Evolutionary conservation across 1,140 invertebrate genomes (phyloP), one percentile per base, ranked within the genome.

Genomic region (Chironomus tepperi): DNA sequence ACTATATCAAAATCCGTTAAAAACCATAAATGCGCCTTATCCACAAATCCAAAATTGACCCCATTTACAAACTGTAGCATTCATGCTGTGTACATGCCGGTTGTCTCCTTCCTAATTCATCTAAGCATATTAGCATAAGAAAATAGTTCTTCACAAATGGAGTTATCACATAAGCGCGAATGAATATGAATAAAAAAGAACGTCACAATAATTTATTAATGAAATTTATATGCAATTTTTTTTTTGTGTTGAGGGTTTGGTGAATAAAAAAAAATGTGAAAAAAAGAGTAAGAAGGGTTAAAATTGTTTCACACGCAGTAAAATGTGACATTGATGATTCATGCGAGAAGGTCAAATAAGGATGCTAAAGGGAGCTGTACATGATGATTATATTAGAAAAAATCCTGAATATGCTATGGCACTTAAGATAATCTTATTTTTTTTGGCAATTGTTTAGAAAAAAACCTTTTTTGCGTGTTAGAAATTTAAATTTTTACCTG

Each of bases 261-360:
- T 57, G 12, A 57, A 47, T 9, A 47, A 47, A 47, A 47, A 47
- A 57, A 34, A n/a, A 3, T 12, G 12, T 12, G 7, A 57, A 15
- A 47, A 47, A 47, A 15, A 3, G 43, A 3, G 15, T 5, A 12
- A 57, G 10, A 57, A 57, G 12, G 47, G 47, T 57, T 34, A 5
- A 34, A 34, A 34, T 34, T 34, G 2, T 57, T 57, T 57, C 47
- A 57, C 47, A 57, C 47, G 47, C 47, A 57, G 47, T 57, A 57
- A 57, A 57, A 57, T 47, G 43, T 47, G 43, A 47, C 43, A 47
- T 57, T 57, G 47, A 47, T 57, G 47, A 57, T 57, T 57, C 47
- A 57, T 57, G 12, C 9, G n/a, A 57, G 47, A 57, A 57, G 47
- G 12, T 57, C 47, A 57, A 57, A 12, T 57, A 57, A 15, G n/a